Evolutionary conservation across 2,888 invertebrate species (phyloP).

Genomic region (Ormia ochracea): DNA sequence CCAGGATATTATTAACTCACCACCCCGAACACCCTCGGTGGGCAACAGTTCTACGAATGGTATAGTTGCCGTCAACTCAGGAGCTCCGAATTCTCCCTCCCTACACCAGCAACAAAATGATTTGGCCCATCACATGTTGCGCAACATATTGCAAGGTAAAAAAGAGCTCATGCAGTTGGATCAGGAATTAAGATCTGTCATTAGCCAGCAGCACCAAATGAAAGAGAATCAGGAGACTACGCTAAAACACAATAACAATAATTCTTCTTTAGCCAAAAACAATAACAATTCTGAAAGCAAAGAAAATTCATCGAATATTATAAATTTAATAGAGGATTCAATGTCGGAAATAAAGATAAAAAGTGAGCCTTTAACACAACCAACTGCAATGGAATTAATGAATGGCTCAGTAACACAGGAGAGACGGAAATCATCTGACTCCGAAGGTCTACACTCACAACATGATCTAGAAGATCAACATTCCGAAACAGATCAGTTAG

Average conservation of each 20-base stretch:
- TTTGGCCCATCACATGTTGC: slow-evolving; percentile 89
- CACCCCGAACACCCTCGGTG: slow-evolving; percentile 67
- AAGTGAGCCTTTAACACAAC: slow-evolving; percentile 71
- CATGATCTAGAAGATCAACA: slow-evolving; percentile 55
- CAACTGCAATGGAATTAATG: slow-evolving; percentile 67
- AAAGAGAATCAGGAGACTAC: slow-evolving; percentile 75
- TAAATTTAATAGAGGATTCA: slow-evolving; percentile 77
- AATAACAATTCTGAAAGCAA: slow-evolving; percentile 57
- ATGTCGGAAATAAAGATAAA: slow-evolving; percentile 73
- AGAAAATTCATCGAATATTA: slow-evolving; percentile 62
- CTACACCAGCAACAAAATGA: slow-evolving; percentile 76
- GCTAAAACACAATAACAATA: slow-evolving; percentile 73
- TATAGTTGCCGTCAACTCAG: slow-evolving; percentile 61
- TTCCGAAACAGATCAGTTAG: slow-evolving; percentile 43
- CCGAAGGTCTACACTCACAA: slow-evolving; percentile 64
- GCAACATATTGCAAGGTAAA: slow-evolving; percentile 92
- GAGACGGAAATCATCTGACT: slow-evolving; percentile 71
- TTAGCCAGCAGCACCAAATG: slow-evolving; percentile 76
- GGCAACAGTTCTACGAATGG: slow-evolving; percentile 65
- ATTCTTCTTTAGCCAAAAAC: slow-evolving; percentile 65
- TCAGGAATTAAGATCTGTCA: slow-evolving; percentile 81
- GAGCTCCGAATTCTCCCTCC: slow-evolving; percentile 63
- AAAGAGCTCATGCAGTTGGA: slow-evolving; percentile 88
- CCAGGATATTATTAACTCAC: slow-evolving; percentile 65
- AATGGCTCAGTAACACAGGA: slow-evolving; percentile 60